Base-by-base conservation (phyloP, 2,113 vertebrate species). In the Willisornis vidua region DNA sequence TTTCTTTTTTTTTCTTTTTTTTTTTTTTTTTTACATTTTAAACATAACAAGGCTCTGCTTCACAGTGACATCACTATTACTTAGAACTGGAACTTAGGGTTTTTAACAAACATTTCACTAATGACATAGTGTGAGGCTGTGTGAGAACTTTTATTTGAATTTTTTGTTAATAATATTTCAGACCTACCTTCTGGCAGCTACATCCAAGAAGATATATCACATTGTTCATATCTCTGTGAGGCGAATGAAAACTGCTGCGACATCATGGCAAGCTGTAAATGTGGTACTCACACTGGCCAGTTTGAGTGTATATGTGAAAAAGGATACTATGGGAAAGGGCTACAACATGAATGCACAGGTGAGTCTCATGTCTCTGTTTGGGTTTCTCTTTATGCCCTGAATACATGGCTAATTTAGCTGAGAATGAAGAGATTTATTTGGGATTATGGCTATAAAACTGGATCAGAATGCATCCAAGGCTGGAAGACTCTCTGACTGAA, bases 251-350 rank as follows among this genome's bases (percentile, higher is more conserved):
- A 99, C 83, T 99, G 99, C 97, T 99, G 99, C 33, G 99, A 99
- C 97, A 91, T 97, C 90, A 99, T 99, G 99, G 99, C 99, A 58
- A 99, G 99, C 97, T 99, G 99, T 85, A 99, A 99, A 94, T 99
- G 99, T 10, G 99, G 99, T 55, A 99, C 99, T 10, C 99, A 99
- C 97, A 99, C 99, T 0, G 99, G 99, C n/a, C 99, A 99, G 91
- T 99, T 99, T 3, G 99, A 99, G 95, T 99, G 99, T 83, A 98
- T 99, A 97, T 99, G 99, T 82, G 99, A 99, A 89, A 99, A 99
- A 96, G 99, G 99, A 19, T 98, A 99, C 94, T 99, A 99, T 0
- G 99, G 99, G 33, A 99, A 99, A 95, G 99, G 99, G 14, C 98
- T 99, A 3, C 98, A 99, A 49, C 97, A 99, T 24, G 99, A 99